Conservation (phyloP, 2,888 invertebrate genomes). For the Troglohyphantes excavatus region DNA sequence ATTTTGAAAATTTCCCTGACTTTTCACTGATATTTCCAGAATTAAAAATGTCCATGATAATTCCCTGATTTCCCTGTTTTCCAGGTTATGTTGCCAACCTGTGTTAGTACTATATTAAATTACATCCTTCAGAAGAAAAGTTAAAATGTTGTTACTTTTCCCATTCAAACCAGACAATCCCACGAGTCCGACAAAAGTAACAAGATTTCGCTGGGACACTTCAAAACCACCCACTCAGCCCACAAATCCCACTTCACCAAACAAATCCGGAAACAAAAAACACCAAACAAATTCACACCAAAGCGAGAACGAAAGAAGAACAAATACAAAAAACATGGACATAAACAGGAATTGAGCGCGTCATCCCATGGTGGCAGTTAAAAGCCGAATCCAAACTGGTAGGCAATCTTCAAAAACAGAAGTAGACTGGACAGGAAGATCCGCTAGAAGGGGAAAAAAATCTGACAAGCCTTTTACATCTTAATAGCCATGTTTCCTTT, state of each 20-base stretch:
- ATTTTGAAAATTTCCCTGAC: too few relatives aligned
- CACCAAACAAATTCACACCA: neutral
- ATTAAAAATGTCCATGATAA: too few relatives aligned
- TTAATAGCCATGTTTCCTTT: constrained; percentile 10
- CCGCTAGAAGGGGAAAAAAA: constrained; percentile 4
- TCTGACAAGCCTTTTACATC: constrained; percentile 42
- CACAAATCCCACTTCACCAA: neutral
- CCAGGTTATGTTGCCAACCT: too few relatives aligned
- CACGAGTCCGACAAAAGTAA: too few relatives aligned
- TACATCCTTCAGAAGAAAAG: too few relatives aligned
- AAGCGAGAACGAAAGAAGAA: neutral
- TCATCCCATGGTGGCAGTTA: neutral
- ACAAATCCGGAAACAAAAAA: neutral
- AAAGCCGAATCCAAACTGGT: neutral
- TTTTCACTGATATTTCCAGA: too few relatives aligned
- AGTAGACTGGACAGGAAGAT: constrained; percentile 1
- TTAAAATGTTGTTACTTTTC: too few relatives aligned
- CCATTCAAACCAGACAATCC: too few relatives aligned
- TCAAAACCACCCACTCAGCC: neutral
- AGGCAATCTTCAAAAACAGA: neutral
- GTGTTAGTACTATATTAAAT: too few relatives aligned
- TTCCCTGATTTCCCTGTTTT: too few relatives aligned
- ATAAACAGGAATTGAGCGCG: neutral
- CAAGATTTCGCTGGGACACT: too few relatives aligned
- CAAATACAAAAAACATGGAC: neutral